Evolutionary conservation across 2,888 invertebrate genomes (phyloP).

Genomic region (Nemoura dubitans): DNA sequence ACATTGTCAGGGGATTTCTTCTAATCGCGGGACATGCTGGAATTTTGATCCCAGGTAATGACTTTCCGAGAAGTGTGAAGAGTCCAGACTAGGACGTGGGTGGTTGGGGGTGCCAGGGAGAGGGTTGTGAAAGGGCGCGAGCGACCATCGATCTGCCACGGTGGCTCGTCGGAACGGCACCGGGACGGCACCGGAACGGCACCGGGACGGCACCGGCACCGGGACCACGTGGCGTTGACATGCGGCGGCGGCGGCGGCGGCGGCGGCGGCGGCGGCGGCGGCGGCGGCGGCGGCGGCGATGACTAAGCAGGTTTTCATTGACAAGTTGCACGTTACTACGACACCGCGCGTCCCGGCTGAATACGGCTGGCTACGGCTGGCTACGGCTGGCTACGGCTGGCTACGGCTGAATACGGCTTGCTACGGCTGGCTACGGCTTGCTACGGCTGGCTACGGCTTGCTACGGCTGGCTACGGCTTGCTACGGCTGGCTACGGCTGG

Average conservation of each 20-base stretch:
- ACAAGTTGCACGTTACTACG: constrained; percentile 17
- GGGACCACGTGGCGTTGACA: neutral
- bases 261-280: neutral
- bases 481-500: no score
- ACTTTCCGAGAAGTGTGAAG: constrained; percentile 38
- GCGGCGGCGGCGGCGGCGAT: neutral
- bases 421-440: no score
- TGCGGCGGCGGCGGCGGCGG: neutral
- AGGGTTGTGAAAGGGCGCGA: neutral
- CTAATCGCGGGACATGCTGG: constrained; percentile 30
- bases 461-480: no score
- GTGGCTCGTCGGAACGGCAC: no score
- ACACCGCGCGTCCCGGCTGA: no score
- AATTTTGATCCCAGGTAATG: constrained; percentile 35
- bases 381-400: no score
- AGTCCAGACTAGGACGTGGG: constrained; percentile 19
- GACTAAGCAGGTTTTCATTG: constrained; percentile 40
- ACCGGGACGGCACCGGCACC: no score
- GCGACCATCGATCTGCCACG: neutral
- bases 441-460: no score
- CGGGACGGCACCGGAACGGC: no score
- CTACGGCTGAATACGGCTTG: no score
- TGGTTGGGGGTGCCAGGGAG: neutral
- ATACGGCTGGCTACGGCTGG: no score
- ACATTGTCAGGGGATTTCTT: constrained; percentile 30